Evolutionary conservation across 2,888 invertebrate genomes (phyloP).

Genomic region (Zeuzera pyrina): DNA sequence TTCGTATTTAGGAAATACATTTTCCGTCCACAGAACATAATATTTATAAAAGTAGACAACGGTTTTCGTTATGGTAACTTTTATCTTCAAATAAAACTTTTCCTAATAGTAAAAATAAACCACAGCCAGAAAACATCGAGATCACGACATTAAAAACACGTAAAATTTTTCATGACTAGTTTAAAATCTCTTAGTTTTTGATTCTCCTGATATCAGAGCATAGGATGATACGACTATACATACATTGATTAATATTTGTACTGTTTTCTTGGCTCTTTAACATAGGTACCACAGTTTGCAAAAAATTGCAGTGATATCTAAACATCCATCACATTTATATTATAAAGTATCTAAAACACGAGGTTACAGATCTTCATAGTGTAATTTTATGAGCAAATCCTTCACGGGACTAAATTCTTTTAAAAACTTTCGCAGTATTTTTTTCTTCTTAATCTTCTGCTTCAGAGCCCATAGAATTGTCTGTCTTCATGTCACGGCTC

Average conservation of each 20-base stretch:
- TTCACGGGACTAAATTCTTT: slow-evolving; percentile 9
- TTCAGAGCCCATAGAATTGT: slow-evolving; percentile 55
- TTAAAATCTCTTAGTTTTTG: slow-evolving; percentile 8
- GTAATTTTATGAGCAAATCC: slow-evolving; percentile 9
- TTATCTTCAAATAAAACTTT: slow-evolving; percentile 11
- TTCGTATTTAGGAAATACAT: slow-evolving; percentile 18
- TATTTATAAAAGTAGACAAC: too few relatives aligned
- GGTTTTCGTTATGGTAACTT: slow-evolving; percentile 2
- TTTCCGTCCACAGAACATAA: too few relatives aligned
- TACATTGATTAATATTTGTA: slow-evolving; percentile 13
- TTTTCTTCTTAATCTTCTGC: slow-evolving; percentile 39
- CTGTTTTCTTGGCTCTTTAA: slow-evolving; percentile 3
- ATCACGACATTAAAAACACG: slow-evolving; percentile 32
- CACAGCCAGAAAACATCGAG: slow-evolving; percentile 63
- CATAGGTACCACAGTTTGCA: neutral
- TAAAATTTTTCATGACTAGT: slow-evolving; percentile 33
- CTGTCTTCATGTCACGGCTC: slow-evolving; percentile 47
- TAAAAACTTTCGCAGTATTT: too few relatives aligned
- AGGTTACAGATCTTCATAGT: slow-evolving; percentile 12
- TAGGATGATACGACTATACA: too few relatives aligned
- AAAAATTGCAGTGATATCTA: neutral
- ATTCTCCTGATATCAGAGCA: too few relatives aligned
- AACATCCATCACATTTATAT: slow-evolving; percentile 28
- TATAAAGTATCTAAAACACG: slow-evolving; percentile 19
- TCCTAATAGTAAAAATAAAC: slow-evolving; percentile 34